Conservation (phyloP, 1,140 invertebrate species). For the Maconellicoccus hirsutus region DNA sequence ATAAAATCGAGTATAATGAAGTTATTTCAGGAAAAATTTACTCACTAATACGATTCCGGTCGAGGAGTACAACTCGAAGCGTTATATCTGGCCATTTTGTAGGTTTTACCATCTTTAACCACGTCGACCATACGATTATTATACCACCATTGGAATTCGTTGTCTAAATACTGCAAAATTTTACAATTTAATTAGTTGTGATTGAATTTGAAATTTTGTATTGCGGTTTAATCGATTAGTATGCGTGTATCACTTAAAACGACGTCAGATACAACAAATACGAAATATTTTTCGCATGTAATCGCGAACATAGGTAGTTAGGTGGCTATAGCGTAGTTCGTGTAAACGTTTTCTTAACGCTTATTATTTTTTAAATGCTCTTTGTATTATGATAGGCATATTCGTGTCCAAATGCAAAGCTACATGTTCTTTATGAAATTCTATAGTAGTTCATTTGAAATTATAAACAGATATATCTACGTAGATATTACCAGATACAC, state of each 20-base stretch:
- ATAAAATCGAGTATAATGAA: background rate
- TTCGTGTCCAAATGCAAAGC: background rate
- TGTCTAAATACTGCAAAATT: slow-evolving; percentile 45
- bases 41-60: slow-evolving; percentile 64
- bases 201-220: background rate
- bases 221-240: too few species aligned
- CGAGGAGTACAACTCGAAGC: slow-evolving; percentile 48
- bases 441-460: too few species aligned
- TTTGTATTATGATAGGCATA: background rate
- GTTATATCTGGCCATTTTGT: slow-evolving; percentile 46
- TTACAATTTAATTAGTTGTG: background rate
- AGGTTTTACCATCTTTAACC: slow-evolving; percentile 40
- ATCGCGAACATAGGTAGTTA: background rate
- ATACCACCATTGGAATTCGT: slow-evolving; percentile 56
- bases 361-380: slow-evolving; percentile 3
- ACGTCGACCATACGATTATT: slow-evolving; percentile 38
- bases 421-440: too few species aligned
- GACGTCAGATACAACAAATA: too few species aligned
- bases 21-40: background rate
- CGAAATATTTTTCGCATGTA: background rate
- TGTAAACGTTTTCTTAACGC: background rate
- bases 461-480: too few species aligned
- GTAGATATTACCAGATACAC: too few species aligned
- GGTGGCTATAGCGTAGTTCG: too few species aligned
- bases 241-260: too few species aligned